A percentile compares a stretch with the other conserved stretches of the same genome.
Evolutionary conservation across 2,113 vertebrate genomes (phyloP).

Genomic region (Cynopterus brachyotis): DNA sequence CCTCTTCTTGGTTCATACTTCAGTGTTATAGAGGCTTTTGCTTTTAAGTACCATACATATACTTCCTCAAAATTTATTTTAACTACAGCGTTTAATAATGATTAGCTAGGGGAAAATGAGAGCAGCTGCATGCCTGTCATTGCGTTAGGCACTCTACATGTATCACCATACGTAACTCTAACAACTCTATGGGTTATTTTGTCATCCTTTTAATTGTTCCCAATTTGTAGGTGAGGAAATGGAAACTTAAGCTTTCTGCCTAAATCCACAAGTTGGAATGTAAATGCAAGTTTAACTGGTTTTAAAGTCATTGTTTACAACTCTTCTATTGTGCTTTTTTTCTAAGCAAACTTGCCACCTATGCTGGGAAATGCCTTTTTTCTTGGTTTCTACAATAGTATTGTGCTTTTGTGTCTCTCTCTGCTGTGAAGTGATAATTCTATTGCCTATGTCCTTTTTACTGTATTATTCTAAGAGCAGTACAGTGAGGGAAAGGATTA

Average conservation of each 20-base stretch:
- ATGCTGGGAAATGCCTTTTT: not conserved
- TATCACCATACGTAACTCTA: not conserved
- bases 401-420: not conserved
- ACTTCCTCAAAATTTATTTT: not conserved
- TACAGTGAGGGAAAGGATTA: not conserved
- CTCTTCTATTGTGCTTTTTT: not conserved
- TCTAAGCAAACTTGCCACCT: not conserved
- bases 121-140: not conserved
- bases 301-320: not conserved
- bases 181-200: not conserved
- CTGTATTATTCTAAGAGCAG: not conserved
- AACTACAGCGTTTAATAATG: not conserved
- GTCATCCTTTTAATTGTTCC: not conserved
- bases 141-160: not conserved
- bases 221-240: not conserved
- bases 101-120: not conserved
- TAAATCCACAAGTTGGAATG: not conserved
- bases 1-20: not conserved
- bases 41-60: not conserved
- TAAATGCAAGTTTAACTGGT: not conserved
- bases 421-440: not conserved
- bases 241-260: not conserved
- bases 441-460: not conserved
- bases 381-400: not conserved
- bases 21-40: not conserved